Evolutionary conservation across 2,113 vertebrate species (phyloP), one percentile per base, ranked within the genome.

Genomic region (Meriones unguiculatus): DNA sequence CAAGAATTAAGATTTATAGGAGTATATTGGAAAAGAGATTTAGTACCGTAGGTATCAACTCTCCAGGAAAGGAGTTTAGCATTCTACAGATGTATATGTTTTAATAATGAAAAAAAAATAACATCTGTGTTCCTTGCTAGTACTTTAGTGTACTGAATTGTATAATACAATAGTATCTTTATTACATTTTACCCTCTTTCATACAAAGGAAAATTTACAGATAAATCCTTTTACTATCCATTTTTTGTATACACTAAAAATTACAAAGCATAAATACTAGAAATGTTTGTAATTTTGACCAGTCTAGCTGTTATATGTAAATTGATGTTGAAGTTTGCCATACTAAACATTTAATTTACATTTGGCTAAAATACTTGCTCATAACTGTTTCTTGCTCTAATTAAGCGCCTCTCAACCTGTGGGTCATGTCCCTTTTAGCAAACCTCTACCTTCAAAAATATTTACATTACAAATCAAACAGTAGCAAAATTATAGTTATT

Each of bases 281-380:
- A 86, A 93, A 70, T 86, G 20, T 57, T 81, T 95, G 77, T 46
- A 13, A 38, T 87, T 89, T 91, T 38, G 64, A 25, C 72, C 17
- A 50, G 13, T 72, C 93, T 76, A 81, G 8, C 41, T 30, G 18
- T 30, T 78, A 32, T 87, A 73, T 38, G 1, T 50, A 52, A 67
- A 46, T 89, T 38, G 5, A 41, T 20, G 46, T 72, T 73, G 32
- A 62, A 54, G 46, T 59, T 82, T 91, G 25, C 52, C 50, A 46
- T 87, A 46, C 24, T 87, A 54, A 87, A 52, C 41, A 41, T 57
- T n/a, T 80, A 59, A 70, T 77, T 87, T 84, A 92, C 38, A 10
- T 90, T 62, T 85, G 57, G 24, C 13, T 69, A 64, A 95, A 72
- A 90, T 22, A 82, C 8, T 64, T 52, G 7, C 12, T 5, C 7